phyloP scores from a whole-genome alignment of 2,113 vertebrate species.

The Eptesicus fuscus region DNA sequence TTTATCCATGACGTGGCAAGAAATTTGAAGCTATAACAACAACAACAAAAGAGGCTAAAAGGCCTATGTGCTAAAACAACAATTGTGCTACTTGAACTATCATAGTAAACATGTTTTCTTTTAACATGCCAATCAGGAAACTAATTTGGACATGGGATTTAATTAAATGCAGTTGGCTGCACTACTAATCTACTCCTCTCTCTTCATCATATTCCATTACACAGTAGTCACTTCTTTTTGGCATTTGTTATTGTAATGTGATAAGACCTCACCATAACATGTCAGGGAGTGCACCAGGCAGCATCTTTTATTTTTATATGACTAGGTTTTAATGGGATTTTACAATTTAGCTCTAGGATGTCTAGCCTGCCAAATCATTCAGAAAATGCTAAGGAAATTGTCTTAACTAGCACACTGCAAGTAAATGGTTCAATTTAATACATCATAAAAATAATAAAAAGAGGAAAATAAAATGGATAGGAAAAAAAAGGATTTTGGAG shows the following conservation, averaged over 20 bases:
- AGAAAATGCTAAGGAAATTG: constrained; percentile 69
- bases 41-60: neutral
- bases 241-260: constrained; percentile 68
- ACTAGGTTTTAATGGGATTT: constrained; percentile 73
- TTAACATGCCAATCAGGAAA: constrained; percentile 60
- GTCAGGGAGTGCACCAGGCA: constrained; percentile 40
- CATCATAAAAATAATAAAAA: constrained; percentile 68
- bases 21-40: neutral
- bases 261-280: constrained; percentile 59
- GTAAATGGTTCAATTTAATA: constrained; percentile 70
- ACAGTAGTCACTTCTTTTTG: constrained; percentile 58
- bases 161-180: constrained; percentile 60
- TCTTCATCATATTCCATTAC: constrained; percentile 58
- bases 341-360: constrained; percentile 61
- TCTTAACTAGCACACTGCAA: constrained; percentile 70
- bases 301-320: constrained; percentile 71
- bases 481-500: constrained; percentile 33
- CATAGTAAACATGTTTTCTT: constrained; percentile 65
- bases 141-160: constrained; percentile 67
- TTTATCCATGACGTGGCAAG: neutral
- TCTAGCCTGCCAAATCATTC: constrained; percentile 71
- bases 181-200: constrained; percentile 42
- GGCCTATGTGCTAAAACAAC: neutral
- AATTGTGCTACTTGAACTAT: constrained; percentile 39
- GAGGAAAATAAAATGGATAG: constrained; percentile 61